phyloP scores from a whole-genome alignment of 2,888 invertebrate species.

The Trileptium ribeirensis region DNA sequence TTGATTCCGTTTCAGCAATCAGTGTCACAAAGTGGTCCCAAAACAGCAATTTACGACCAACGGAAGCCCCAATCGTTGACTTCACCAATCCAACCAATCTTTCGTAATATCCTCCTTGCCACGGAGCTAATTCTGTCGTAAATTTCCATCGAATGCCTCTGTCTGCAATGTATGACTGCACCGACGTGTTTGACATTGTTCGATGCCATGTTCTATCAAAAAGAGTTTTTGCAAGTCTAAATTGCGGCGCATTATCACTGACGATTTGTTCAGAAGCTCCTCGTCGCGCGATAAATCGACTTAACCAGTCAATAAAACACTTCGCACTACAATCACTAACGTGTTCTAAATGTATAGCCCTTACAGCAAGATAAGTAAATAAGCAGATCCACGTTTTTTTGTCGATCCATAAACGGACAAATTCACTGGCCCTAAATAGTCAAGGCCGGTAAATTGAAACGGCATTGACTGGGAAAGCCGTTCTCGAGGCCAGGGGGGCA shows the following conservation, averaged over 20 bases:
- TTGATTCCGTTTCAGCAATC: background rate
- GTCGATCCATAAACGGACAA: constrained; percentile 28
- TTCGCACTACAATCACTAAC: constrained; percentile 41
- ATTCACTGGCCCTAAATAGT: constrained; percentile 13
- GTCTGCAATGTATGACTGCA: constrained; percentile 11
- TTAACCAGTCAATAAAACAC: constrained; percentile 44
- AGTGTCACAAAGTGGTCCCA: background rate
- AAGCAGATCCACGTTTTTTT: too few relatives aligned
- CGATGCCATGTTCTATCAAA: constrained; percentile 26
- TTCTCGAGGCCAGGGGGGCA: background rate
- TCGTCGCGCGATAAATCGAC: constrained; percentile 47
- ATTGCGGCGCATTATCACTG: constrained; percentile 53
- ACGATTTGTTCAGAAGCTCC: constrained; percentile 47
- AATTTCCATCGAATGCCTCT: constrained; percentile 45
- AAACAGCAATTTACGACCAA: background rate
- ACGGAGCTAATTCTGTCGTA: constrained; percentile 51
- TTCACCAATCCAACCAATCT: constrained; percentile 52
- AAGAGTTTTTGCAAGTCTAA: constrained; percentile 49
- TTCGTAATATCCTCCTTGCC: constrained; percentile 56
- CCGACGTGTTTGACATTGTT: background rate
- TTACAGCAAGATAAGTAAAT: constrained; percentile 22
- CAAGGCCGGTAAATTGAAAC: background rate
- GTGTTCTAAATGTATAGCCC: constrained; percentile 19
- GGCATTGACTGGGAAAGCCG: background rate
- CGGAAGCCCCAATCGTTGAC: background rate